Conservation (phyloP, 2,888 invertebrate genomes). For the Lithophane leautieri region DNA sequence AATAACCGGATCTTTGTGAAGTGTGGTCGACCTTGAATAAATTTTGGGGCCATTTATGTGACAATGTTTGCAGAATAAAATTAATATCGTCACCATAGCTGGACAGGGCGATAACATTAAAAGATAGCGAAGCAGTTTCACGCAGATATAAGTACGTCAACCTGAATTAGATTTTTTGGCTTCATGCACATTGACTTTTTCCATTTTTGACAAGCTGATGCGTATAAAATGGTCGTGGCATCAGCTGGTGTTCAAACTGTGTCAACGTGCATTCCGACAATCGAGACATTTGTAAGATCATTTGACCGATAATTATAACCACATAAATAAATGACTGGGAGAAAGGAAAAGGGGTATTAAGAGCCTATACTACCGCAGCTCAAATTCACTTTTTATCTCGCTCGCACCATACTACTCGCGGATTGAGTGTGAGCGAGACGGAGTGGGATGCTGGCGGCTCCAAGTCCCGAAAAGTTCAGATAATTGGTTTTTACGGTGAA, state of each 20-base stretch:
- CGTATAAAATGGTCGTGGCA: background rate
- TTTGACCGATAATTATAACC: background rate
- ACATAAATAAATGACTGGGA: background rate
- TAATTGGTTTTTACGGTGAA: too few species aligned
- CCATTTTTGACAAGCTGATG: background rate
- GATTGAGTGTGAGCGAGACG: too few species aligned
- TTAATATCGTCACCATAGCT: background rate
- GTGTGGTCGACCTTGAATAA: slow-evolving; percentile 32
- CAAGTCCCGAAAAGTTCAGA: too few species aligned
- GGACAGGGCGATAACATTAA: slow-evolving; percentile 31
- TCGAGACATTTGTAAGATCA: background rate
- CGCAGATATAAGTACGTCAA: background rate
- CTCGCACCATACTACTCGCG: too few species aligned
- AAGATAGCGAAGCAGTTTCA: background rate
- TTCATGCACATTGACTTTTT: slow-evolving; percentile 1
- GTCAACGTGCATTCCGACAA: slow-evolving; percentile 19
- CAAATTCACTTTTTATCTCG: too few species aligned
- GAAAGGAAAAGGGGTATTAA: background rate
- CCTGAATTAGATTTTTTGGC: slow-evolving; percentile 3
- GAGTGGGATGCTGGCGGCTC: too few species aligned
- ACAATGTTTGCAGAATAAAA: slow-evolving; percentile 31
- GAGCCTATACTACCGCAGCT: too few species aligned
- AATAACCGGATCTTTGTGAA: slow-evolving; percentile 30
- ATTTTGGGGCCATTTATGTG: slow-evolving; percentile 10
- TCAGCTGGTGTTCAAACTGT: background rate